Evolutionary conservation across 2,888 invertebrate genomes (phyloP).

Genomic region (Syritta pipiens): DNA sequence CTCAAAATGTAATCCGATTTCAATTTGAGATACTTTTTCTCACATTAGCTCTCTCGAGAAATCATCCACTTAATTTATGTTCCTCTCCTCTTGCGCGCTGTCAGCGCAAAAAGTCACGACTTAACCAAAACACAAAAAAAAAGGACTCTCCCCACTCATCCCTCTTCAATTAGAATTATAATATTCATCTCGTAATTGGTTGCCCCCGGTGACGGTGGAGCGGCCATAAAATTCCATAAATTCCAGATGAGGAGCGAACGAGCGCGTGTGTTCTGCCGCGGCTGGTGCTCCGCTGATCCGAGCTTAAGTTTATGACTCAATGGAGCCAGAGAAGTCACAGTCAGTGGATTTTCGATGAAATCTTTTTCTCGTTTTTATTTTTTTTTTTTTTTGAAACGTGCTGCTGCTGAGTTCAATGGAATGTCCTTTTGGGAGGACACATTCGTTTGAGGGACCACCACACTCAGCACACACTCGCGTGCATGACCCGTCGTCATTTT

Average conservation of each 20-base stretch:
- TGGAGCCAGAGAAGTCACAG: conserved; percentile 6
- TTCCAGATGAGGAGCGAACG: conserved; percentile 42
- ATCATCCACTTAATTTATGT: conserved; percentile 15
- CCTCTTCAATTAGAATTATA: conserved; percentile 57
- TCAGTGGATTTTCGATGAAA: conserved; percentile 36
- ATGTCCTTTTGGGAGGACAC: conserved; percentile 37
- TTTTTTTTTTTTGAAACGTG: background rate
- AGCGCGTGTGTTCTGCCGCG: background rate
- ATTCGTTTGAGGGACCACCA: no score
- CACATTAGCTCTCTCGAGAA: conserved; percentile 20
- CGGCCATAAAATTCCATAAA: conserved; percentile 60
- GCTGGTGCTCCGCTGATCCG: conserved; percentile 20
- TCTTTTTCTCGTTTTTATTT: no score
- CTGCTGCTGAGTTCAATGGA: conserved; percentile 34
- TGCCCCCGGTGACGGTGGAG: conserved; percentile 13
- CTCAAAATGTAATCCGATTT: conserved; percentile 52
- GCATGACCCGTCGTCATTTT: no score
- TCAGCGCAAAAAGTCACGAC: background rate
- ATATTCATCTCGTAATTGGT: conserved; percentile 53
- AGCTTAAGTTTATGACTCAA: conserved; percentile 52
- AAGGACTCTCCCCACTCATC: no score
- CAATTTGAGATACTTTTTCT: conserved; percentile 44
- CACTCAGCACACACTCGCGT: no score
- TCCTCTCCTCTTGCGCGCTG: no score
- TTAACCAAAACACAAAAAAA: no score